Conservation (phyloP, 2,888 invertebrate genomes). For the Rhingia campestris region DNA sequence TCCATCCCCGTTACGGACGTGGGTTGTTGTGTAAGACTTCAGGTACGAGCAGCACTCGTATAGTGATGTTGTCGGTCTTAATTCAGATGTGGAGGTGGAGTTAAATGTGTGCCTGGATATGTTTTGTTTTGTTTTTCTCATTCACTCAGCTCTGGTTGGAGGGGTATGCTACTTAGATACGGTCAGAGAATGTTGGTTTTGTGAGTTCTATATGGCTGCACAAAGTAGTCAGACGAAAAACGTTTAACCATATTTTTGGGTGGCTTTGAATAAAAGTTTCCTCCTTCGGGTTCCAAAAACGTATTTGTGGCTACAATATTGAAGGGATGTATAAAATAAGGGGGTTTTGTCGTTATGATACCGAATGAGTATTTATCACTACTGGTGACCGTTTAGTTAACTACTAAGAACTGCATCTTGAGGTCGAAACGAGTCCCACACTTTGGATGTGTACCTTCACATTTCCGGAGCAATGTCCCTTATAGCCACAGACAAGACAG, state of each 20-base stretch:
- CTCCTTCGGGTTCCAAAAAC: not conserved
- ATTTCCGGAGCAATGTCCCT: too few species aligned
- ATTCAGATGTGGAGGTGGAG: not conserved
- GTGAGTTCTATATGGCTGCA: conserved; percentile 12
- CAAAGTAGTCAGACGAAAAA: conserved; percentile 37
- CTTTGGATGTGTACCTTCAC: too few species aligned
- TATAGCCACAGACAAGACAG: too few species aligned
- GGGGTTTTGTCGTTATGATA: too few species aligned
- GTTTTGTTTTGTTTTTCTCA: conserved; percentile 35
- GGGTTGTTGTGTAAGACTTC: conserved; percentile 7
- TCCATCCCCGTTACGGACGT: conserved; percentile 20
- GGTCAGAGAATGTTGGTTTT: conserved; percentile 32
- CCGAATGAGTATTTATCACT: too few species aligned
- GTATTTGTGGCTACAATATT: conserved; percentile 9
- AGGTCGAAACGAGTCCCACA: too few species aligned
- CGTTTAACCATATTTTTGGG: conserved; percentile 25
- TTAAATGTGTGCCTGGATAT: conserved; percentile 21
- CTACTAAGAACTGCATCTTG: too few species aligned
- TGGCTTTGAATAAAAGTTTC: conserved; percentile 21
- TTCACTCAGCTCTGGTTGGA: conserved; percentile 4
- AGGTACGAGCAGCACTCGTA: conserved; percentile 6
- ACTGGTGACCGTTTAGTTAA: too few species aligned
- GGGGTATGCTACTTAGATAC: conserved; percentile 21
- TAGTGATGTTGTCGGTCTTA: conserved; percentile 46
- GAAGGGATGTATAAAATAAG: too few species aligned